Evolutionary conservation across 2,888 invertebrate genomes (phyloP), one percentile per base, ranked within the genome.

Genomic region (Lapara coniferarum): DNA sequence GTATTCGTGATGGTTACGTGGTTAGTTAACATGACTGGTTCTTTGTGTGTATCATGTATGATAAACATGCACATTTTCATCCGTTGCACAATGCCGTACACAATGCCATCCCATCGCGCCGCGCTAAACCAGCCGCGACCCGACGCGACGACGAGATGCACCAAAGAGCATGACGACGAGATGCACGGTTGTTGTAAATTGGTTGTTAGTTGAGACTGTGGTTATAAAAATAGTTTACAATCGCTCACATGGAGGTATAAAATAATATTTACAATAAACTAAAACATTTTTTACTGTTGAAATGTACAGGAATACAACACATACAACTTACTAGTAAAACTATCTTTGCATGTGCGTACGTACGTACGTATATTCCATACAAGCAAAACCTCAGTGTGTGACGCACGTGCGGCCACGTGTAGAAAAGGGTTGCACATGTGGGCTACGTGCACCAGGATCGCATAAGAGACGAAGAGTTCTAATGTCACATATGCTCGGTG

Each of bases 351-450:
- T 30, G n/a, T 57, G 52, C 10, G 55, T 69, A 67, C 49, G 56
- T 49, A 51, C 25, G 59, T 66, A 49, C 16, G 66, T 44, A 63
- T 49, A 49, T 71, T 12, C 58, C 71, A 49, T 46, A 70, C 71
- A 49, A 69, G 73, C 72, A 71, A 68, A 72, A 68, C 53, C 76
- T 37, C 37, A 72, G 76, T 79, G 79, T 81, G 82, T 83, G 84
- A 80, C 78, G 74, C 76, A 80, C 77, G 74, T 75, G 76, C 74
- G 73, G 71, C 75, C 85, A 87, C 86, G 87, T 88, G 88, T 85
- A 77, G 83, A 88, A 80, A 93, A 93, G 93, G 93, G 93, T 93
- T 93, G 90, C 90, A 90, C 93, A 92, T 93, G 93, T 93, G 91
- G 89, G 91, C 91, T 92, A 90, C 82, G 86, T 88, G 87, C 88